phyloP scores from a whole-genome alignment of 2,888 invertebrate species.

The Chalcosyrphus nemorum region DNA sequence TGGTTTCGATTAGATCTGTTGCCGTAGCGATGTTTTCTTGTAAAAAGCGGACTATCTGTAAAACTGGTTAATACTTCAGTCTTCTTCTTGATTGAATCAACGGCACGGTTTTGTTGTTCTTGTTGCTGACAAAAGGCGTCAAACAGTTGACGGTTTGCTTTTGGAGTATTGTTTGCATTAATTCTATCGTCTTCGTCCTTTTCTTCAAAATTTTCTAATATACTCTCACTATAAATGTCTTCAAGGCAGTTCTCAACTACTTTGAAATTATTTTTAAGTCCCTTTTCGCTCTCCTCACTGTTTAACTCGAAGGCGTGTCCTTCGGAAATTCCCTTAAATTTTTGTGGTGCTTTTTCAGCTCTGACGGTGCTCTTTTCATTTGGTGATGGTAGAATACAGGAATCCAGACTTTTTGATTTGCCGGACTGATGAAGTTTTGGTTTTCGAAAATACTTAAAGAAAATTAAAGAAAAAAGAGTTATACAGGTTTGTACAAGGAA shows the following conservation, averaged over 20 bases:
- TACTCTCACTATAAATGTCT: conserved; percentile 61
- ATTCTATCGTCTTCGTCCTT: conserved; percentile 55
- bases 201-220: conserved; percentile 46
- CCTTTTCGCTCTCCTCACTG: conserved; percentile 46
- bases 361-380: conserved; percentile 29
- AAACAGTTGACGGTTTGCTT: conserved; percentile 62
- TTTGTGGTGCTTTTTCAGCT: conserved; percentile 74
- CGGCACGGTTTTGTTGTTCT: conserved; percentile 57
- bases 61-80: conserved; percentile 82
- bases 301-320: conserved; percentile 31
- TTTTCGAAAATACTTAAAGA: conserved; percentile 77
- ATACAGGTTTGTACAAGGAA: too few species aligned
- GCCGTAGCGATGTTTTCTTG: conserved; percentile 82
- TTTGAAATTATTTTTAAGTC: conserved; percentile 40
- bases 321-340: conserved; percentile 67
- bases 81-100: conserved; percentile 76
- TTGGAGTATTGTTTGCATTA: conserved; percentile 44
- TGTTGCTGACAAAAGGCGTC: conserved; percentile 67
- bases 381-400: conserved; percentile 86
- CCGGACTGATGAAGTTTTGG: conserved; percentile 81
- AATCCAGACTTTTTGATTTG: conserved; percentile 91
- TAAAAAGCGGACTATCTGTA: conserved; percentile 82
- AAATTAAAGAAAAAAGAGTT: too few species aligned
- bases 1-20: conserved; percentile 75
- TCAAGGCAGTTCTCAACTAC: conserved; percentile 51